Evolutionary conservation across 2,797 vertebrate genomes (phyloP).

Genomic region (Epinephelus awoara): DNA sequence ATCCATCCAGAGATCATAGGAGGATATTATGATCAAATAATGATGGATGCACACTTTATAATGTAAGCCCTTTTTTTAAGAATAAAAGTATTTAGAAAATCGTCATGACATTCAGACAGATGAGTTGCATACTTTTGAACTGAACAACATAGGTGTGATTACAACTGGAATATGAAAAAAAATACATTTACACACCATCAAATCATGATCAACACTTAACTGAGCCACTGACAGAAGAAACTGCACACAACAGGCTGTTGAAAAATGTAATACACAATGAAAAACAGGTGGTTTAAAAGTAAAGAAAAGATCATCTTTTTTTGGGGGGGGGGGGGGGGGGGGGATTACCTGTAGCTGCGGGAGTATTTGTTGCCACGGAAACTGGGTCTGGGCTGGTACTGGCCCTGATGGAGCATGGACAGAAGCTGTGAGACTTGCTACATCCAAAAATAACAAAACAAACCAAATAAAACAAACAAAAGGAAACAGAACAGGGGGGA

Average conservation of each 20-base stretch:
- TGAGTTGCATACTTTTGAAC: constrained; percentile 60
- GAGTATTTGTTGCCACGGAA: constrained; percentile 99
- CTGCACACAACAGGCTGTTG: too few species aligned
- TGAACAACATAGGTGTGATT: constrained; percentile 73
- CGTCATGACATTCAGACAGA: constrained; percentile 65
- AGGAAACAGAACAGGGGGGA: constrained; percentile 64
- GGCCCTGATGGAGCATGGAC: constrained; percentile 99
- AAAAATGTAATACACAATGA: constrained; percentile 76
- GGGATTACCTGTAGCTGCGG: constrained; percentile 96
- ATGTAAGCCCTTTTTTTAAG: background rate
- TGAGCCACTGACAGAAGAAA: constrained; percentile 56
- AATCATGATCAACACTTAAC: constrained; percentile 63
- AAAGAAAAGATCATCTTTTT: constrained; percentile 62
- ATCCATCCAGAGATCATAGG: constrained; percentile 50
- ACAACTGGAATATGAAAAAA: constrained; percentile 58
- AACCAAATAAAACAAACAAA: constrained; percentile 74
- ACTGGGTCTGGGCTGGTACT: constrained; percentile 99
- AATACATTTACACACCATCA: constrained; percentile 63
- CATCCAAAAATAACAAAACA: constrained; percentile 85
- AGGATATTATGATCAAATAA: constrained; percentile 55
- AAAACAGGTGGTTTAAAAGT: constrained; percentile 72
- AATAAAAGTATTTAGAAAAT: constrained; percentile 18
- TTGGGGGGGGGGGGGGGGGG: background rate
- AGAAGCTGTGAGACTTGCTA: constrained; percentile 99
- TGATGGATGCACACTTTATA: constrained; percentile 65